Base-by-base conservation (phyloP, 2,797 vertebrate species). In the Cossypha caffra region DNA sequence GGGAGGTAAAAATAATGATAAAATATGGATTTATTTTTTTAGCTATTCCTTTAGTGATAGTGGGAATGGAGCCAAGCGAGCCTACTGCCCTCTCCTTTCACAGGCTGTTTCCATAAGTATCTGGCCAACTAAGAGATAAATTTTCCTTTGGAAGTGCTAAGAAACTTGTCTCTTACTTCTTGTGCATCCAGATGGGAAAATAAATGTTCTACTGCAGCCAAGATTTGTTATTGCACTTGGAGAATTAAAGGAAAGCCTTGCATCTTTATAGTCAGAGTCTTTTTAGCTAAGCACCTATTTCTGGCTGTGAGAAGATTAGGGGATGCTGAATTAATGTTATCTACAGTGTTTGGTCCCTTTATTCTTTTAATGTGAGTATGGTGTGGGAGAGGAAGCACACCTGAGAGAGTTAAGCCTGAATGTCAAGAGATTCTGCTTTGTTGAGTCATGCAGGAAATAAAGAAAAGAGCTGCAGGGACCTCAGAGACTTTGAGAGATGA, bases 1-100 rank as follows among this genome's bases (percentile, higher is more conserved):
- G 92, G 93, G 96, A 97, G 92, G 89, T 86, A 95, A 95, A 96
- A 97, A 95, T 93, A 94, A 95, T 95, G 95, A 94, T 95, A 95
- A 96, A 95, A 93, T 88, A 95, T 59, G 63, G 93, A 80, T 94
- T 95, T 94, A 88, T 95, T 88, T 90, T 95, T 86, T 87, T 66
- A 95, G 75, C 84, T 93, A 84, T 95, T 93, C 85, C 90, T 95
- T 96, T 86, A 95, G 87, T 91, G 91, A 77, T n/a, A 91, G 42
- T 54, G 43, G 82, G 80, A 93, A 86, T 35, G 69, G 68, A 88
- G 52, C 55, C 92, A 79, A 93, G 67, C 0, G 3, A 87, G 55
- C 17, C 57, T 69, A 69, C 42, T 64, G 52, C 72, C 57, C 52
- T 79, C 26, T 81, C 38, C 59, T 80, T 92, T 90, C 77, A 82